A percentile compares a stretch with the other conserved stretches of the same genome.
Evolutionary conservation across 2,113 vertebrate genomes (phyloP).

Genomic region (Lepisosteus osseus): DNA sequence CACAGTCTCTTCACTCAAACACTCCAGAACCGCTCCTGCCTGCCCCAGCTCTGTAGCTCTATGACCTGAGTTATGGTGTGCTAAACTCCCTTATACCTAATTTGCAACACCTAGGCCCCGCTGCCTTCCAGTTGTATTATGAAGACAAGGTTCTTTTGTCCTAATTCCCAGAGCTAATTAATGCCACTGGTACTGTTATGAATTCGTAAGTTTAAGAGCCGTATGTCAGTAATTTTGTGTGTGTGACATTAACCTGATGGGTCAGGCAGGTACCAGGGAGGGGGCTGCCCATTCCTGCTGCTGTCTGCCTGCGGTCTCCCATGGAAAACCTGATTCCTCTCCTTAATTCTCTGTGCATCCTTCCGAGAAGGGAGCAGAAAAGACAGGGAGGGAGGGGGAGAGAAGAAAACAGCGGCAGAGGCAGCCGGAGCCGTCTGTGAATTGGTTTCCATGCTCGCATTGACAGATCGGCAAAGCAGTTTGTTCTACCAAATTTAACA

Average conservation of each 20-base stretch:
- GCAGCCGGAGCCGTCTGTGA: slow-evolving; percentile 59
- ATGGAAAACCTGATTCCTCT: slow-evolving; percentile 35
- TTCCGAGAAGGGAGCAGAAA: slow-evolving; percentile 57
- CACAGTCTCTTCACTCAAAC: too few species aligned
- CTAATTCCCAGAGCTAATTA: too few species aligned
- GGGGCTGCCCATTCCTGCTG: slow-evolving; percentile 43
- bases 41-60: too few species aligned
- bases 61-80: too few species aligned
- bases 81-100: too few species aligned
- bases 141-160: too few species aligned
- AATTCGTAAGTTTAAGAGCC: background rate
- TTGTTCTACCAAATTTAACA: slow-evolving; percentile 99
- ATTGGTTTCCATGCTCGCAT: slow-evolving; percentile 81
- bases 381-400: slow-evolving; percentile 11
- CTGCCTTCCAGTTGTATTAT: too few species aligned
- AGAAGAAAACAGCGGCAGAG: slow-evolving; percentile 46
- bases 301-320: slow-evolving; percentile 53
- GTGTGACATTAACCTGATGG: too few species aligned
- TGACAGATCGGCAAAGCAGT: slow-evolving; percentile 98
- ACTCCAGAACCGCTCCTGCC: too few species aligned
- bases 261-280: background rate
- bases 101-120: too few species aligned
- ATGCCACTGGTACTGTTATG: background rate
- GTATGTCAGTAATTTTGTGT: background rate
- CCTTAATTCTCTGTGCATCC: slow-evolving; percentile 41